Conservation (phyloP, 2,797 vertebrate species). For the Pelodytes ibericus region DNA sequence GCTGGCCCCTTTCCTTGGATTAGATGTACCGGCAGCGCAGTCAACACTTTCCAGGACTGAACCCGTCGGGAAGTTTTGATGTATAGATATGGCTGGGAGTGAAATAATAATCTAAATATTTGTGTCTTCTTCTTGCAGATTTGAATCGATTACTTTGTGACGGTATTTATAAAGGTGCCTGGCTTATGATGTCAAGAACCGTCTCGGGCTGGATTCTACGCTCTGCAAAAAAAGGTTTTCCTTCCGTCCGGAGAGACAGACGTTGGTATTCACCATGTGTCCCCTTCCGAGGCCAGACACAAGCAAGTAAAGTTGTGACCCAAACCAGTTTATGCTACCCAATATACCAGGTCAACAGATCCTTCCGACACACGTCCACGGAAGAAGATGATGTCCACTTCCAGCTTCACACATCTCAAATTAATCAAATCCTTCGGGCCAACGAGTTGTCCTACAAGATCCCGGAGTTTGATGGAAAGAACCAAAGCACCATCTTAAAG, state of each 20-base stretch:
- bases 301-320: constrained; percentile 50
- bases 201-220: constrained; percentile 77
- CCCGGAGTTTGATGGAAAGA: constrained; percentile 72
- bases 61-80: no score
- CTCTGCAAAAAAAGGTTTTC: constrained; percentile 68
- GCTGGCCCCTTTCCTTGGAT: no score
- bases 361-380: constrained; percentile 73
- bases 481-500: constrained; percentile 76
- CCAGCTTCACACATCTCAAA: constrained; percentile 79
- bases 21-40: no score
- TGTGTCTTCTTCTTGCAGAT: neutral
- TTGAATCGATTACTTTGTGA: neutral
- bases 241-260: constrained; percentile 62
- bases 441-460: constrained; percentile 81
- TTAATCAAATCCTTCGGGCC: constrained; percentile 80
- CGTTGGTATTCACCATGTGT: constrained; percentile 64
- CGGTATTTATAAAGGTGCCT: neutral
- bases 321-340: constrained; percentile 51
- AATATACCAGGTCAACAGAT: constrained; percentile 45
- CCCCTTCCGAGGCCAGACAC: constrained; percentile 56
- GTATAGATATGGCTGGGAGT: no score
- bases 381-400: constrained; percentile 81
- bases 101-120: no score
- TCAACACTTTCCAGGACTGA: no score
- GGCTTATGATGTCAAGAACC: constrained; percentile 80